These are phyloP conservation scores for Tylochromis polylepis DNA, from an alignment of 2,113 vertebrate genomes.

Conservation along the genomic window DNA sequence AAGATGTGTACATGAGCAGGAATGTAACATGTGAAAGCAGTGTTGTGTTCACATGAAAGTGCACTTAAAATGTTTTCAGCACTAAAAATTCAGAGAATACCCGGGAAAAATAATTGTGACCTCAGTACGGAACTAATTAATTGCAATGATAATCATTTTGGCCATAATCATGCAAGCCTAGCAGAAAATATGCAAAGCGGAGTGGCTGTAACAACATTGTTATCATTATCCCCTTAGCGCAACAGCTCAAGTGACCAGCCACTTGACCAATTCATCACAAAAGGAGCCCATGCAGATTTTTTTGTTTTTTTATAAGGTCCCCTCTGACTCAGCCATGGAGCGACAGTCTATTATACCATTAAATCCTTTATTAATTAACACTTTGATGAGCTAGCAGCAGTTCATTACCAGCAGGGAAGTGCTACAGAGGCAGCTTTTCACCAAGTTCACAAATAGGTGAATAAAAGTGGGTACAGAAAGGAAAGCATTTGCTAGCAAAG, in stretches of 20 bases:
- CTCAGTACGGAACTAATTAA: not conserved
- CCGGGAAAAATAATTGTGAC: not conserved
- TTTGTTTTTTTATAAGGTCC: not conserved
- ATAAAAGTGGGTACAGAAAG: not conserved
- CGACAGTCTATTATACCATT: slow-evolving; percentile 36
- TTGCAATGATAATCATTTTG: not conserved
- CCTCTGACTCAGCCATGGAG: slow-evolving; percentile 17
- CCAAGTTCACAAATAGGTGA: slow-evolving; percentile 1
- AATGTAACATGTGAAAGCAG: not conserved
- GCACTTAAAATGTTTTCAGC: not conserved
- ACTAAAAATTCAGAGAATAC: not conserved
- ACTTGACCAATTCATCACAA: slow-evolving; percentile 3
- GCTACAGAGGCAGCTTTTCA: not conserved
- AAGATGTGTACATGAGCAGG: not conserved
- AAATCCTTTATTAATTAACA: slow-evolving; percentile 47
- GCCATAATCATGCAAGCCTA: not conserved
- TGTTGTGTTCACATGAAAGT: not conserved
- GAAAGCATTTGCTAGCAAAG: not conserved
- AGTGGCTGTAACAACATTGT: slow-evolving; percentile 1
- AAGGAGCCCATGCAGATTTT: not conserved
- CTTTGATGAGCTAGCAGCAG: not conserved
- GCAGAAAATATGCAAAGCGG: not conserved
- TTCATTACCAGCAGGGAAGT: slow-evolving; percentile 19
- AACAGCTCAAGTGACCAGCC: not conserved
- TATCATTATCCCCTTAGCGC: not conserved